These are phyloP conservation scores for Sycophaga agraensis DNA, from an alignment of 1,140 invertebrate species.

Conservation along the genomic window DNA sequence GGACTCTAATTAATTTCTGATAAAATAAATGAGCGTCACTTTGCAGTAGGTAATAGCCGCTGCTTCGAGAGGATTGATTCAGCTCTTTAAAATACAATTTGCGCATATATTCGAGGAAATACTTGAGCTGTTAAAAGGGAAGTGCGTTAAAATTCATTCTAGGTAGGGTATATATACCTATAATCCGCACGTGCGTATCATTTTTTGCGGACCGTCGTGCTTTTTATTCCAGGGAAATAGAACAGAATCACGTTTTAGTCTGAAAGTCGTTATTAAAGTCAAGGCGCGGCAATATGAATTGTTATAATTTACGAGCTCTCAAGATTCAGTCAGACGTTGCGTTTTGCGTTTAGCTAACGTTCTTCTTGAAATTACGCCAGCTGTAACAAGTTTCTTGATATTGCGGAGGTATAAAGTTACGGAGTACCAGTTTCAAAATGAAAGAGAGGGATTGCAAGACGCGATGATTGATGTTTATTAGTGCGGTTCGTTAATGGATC, in stretches of 20 bases:
- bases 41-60: too few relatives aligned
- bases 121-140: too few relatives aligned
- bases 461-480: slow-evolving; percentile 5
- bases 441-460: slow-evolving; percentile 11
- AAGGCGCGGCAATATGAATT: slow-evolving; percentile 20
- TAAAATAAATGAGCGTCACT: too few relatives aligned
- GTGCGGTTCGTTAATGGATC: too few relatives aligned
- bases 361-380: slow-evolving; percentile 14
- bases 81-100: too few relatives aligned
- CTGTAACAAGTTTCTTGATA: slow-evolving; percentile 24
- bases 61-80: too few relatives aligned
- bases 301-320: slow-evolving; percentile 25
- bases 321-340: slow-evolving; percentile 3
- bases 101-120: too few relatives aligned
- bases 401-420: background rate
- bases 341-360: slow-evolving; percentile 22
- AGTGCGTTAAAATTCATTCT: too few relatives aligned
- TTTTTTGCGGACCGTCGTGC: background rate
- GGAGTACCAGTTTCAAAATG: slow-evolving; percentile 21
- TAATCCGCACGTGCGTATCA: background rate
- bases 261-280: slow-evolving; percentile 19
- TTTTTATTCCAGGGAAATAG: slow-evolving; percentile 5
- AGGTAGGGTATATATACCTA: background rate
- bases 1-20: too few relatives aligned
- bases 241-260: slow-evolving; percentile 14